These are phyloP conservation scores for Heteromyza rotundicornis DNA, from an alignment of 2,888 invertebrate genomes.

Conservation along the genomic window DNA sequence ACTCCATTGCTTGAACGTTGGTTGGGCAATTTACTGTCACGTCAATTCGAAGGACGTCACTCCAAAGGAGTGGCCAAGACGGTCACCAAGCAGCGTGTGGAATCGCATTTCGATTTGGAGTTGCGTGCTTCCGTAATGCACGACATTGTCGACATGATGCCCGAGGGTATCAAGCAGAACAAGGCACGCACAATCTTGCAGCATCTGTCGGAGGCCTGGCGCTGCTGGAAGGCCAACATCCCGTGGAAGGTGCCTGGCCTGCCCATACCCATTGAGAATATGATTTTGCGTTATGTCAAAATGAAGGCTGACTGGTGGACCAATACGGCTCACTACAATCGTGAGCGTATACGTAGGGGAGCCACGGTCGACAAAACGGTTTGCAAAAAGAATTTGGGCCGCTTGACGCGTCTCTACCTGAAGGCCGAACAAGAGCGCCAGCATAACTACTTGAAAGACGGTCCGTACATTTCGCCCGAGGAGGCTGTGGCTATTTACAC, in stretches of 20 bases:
- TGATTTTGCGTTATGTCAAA: conserved; percentile 99
- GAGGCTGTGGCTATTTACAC: conserved; percentile 99
- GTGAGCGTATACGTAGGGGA: conserved; percentile 97
- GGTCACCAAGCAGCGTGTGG: conserved; percentile 98
- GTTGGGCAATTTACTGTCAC: conserved; percentile 97
- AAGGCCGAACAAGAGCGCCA: conserved; percentile 99
- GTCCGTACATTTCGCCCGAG: conserved; percentile 98
- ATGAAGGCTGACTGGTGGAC: conserved; percentile 99
- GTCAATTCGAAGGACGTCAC: conserved; percentile 99
- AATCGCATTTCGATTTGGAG: conserved; percentile 99
- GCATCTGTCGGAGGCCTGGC: conserved; percentile 98
- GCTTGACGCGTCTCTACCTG: conserved; percentile 94
- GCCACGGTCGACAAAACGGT: conserved; percentile 99
- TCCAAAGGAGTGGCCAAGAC: conserved; percentile 99
- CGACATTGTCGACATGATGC: conserved; percentile 99
- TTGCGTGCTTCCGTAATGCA: conserved; percentile 95
- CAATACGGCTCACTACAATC: conserved; percentile 99
- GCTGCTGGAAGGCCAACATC: conserved; percentile 99
- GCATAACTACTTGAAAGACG: conserved; percentile 99
- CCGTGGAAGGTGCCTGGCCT: conserved; percentile 99
- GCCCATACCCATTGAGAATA: conserved; percentile 99
- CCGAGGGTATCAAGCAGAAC: conserved; percentile 99
- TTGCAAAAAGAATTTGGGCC: conserved; percentile 98
- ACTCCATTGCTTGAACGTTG: conserved; percentile 97
- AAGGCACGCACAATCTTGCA: conserved; percentile 98